Base-by-base conservation (phyloP, 2,113 vertebrate genomes). In the Delphinus delphis region DNA sequence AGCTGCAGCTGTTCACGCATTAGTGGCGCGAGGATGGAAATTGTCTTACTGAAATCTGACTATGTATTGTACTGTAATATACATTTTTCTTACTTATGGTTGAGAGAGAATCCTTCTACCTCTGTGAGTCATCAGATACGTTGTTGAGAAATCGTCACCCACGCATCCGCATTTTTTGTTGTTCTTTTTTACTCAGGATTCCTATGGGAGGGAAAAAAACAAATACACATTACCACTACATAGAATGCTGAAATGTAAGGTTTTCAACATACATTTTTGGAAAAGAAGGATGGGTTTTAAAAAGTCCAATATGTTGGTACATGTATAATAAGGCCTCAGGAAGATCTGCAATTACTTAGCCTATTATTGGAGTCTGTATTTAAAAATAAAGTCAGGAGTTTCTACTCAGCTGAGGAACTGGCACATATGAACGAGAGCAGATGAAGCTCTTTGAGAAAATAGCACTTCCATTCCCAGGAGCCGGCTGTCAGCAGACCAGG, bases 341-440 rank as follows among this genome's bases (percentile, higher is more conserved):
- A 97, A 97, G 95, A 95, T 74, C 80, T 90, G 77, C 71, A 74
- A n/a, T 20, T 58, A 76, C 95, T 96, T 55, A 95, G 8, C 90
- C 97, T 96, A 67, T 95, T 93, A 90, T 28, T 79, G 95, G 76
- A 97, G 63, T 95, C 47, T 96, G 95, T 15, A 25, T 92, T 95
- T 95, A 41, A 88, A 95, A 96, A 82, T 65, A 63, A 93, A 93
- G 47, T 71, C 62, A 31, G 89, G 91, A 94, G 90, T 68, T 80
- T 88, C 62, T 71, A 0, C 71, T 93, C 50, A 41, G 94, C 88
- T 15, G 23, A 33, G 60, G 3, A 97, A 86, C 83, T 93, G 91
- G 92, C 83, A 41, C 93, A 50, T 17, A 55, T 4, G 47, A 36
- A 3, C 47, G 50, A 67, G 58, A 95, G 83, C 76, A 89, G 93